These are phyloP conservation scores for Protaetia brevitarsis DNA, from an alignment of 1,140 invertebrate species.

Conservation along the genomic window DNA sequence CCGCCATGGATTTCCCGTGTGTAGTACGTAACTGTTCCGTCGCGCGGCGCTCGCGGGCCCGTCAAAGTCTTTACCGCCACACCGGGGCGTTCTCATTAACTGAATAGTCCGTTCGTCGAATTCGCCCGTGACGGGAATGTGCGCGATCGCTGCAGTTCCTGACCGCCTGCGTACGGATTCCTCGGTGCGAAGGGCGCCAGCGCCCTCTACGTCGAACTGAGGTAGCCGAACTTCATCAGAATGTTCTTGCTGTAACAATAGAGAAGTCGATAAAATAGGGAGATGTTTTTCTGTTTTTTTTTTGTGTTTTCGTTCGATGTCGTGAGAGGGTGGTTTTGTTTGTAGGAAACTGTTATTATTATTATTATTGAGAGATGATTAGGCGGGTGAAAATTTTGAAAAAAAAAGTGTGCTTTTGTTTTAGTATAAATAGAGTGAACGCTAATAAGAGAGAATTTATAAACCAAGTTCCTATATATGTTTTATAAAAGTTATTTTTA, in stretches of 20 bases:
- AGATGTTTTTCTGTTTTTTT: too few species aligned
- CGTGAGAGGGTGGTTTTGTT: too few species aligned
- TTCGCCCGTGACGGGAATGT: slow-evolving; percentile 77
- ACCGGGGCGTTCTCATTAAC: slow-evolving; percentile 74
- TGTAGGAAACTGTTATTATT: too few species aligned
- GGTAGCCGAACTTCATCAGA: slow-evolving; percentile 83
- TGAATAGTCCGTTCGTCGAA: slow-evolving; percentile 72
- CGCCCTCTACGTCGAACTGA: slow-evolving; percentile 49
- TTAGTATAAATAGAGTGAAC: too few species aligned
- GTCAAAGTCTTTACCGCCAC: slow-evolving; percentile 73
- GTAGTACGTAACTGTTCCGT: slow-evolving; percentile 72
- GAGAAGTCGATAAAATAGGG: too few species aligned
- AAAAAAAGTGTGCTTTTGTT: too few species aligned
- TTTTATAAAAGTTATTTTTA: too few species aligned
- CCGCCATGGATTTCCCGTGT: slow-evolving; percentile 77
- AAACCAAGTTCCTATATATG: too few species aligned
- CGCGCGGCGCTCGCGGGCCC: slow-evolving; percentile 34
- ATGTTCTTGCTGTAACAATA: slow-evolving; percentile 74
- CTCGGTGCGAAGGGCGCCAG: slow-evolving; percentile 77
- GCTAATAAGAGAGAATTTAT: too few species aligned
- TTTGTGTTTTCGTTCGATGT: too few species aligned
- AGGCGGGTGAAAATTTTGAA: too few species aligned
- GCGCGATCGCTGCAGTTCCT: slow-evolving; percentile 76
- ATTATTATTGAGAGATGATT: too few species aligned
- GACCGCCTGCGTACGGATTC: slow-evolving; percentile 80